Evolutionary conservation across 2,113 vertebrate species (phyloP).

Genomic region (Suricata suricatta): DNA sequence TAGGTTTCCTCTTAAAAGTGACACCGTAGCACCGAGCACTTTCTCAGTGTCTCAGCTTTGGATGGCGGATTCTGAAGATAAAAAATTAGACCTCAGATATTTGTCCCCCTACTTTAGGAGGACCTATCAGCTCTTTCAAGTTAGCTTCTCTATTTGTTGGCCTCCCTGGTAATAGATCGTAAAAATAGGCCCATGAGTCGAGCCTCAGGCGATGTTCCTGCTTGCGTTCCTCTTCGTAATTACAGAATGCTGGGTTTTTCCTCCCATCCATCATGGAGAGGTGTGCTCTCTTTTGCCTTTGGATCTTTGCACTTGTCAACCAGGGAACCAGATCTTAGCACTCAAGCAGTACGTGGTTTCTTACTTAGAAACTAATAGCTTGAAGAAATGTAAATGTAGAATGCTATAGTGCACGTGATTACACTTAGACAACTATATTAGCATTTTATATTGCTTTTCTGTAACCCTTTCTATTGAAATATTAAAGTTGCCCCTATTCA

Average conservation of each 20-base stretch:
- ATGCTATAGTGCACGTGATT: neutral
- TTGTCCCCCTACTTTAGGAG: neutral
- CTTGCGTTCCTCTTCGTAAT: neutral
- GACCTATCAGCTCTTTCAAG: neutral
- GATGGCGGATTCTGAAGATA: neutral
- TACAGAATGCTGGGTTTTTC: neutral
- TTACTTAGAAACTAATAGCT: neutral
- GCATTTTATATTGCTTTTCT: neutral
- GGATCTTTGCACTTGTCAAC: neutral
- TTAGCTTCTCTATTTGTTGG: neutral
- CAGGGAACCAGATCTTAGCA: neutral
- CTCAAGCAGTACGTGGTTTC: neutral
- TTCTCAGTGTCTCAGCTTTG: neutral
- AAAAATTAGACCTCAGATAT: neutral
- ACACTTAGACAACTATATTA: neutral
- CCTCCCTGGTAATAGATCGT: neutral
- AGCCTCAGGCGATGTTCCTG: neutral
- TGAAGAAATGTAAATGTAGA: conserved; percentile 26
- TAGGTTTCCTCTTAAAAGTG: neutral
- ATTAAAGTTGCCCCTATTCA: neutral
- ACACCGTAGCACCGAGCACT: neutral
- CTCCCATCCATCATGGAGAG: neutral
- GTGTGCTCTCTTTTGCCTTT: neutral
- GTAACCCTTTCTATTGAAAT: neutral
- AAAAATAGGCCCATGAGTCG: neutral